A percentile compares a stretch with the other conserved stretches of the same genome.
These are phyloP conservation scores for Lysandra bellargus DNA, from an alignment of 2,888 invertebrate genomes.

Conservation along the genomic window DNA sequence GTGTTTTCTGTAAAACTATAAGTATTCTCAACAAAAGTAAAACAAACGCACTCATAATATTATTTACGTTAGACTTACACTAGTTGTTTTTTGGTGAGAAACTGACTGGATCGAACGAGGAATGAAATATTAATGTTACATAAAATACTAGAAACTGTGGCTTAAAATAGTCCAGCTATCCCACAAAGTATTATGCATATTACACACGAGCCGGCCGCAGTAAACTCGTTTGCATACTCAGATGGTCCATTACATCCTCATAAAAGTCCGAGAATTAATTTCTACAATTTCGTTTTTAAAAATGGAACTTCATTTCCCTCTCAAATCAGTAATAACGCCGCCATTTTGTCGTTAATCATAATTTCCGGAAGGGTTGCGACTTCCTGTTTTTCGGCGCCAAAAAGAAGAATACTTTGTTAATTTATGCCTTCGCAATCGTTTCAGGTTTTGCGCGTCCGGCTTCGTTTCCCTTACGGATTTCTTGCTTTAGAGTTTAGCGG, in stretches of 20 bases:
- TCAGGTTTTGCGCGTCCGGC: background rate
- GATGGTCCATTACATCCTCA: constrained; percentile 11
- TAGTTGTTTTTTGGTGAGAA: background rate
- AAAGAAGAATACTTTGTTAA: constrained; percentile 30
- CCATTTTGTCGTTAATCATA: constrained; percentile 29
- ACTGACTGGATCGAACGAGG: background rate
- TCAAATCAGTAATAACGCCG: constrained; percentile 25
- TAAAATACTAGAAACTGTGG: background rate
- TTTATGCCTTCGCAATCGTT: constrained; percentile 15
- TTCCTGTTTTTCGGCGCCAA: constrained; percentile 6
- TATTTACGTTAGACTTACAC: background rate
- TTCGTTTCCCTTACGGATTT: background rate
- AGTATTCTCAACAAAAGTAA: too few relatives aligned
- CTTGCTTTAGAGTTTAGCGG: background rate
- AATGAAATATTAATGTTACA: background rate
- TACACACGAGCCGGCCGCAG: background rate
- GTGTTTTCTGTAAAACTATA: too few relatives aligned
- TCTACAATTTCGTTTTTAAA: constrained; percentile 20
- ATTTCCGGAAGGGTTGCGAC: constrained; percentile 27
- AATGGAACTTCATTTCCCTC: constrained; percentile 24
- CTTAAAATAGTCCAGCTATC: background rate
- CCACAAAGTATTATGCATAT: background rate
- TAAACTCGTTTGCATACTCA: constrained; percentile 11
- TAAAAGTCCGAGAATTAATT: constrained; percentile 23
- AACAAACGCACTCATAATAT: too few relatives aligned